Evolutionary conservation across 2,113 vertebrate species (phyloP).

Genomic region (Psittacula cyanocephala): DNA sequence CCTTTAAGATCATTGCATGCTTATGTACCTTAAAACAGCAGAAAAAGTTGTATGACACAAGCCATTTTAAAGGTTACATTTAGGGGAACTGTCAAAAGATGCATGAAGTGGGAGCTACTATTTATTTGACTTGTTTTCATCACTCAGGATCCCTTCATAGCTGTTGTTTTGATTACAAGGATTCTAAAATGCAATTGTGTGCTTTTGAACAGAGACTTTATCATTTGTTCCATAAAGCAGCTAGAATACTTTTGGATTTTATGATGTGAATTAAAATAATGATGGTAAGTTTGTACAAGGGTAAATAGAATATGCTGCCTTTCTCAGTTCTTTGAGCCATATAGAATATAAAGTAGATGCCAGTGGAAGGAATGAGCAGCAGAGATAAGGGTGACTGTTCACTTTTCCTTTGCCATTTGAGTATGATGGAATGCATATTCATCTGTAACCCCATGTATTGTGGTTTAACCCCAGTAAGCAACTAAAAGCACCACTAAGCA

Average conservation of each 20-base stretch:
- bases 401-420: background rate
- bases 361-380: background rate
- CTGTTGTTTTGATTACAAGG: background rate
- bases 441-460: background rate
- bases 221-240: background rate
- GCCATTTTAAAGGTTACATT: background rate
- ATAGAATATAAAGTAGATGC: background rate
- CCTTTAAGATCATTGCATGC: background rate
- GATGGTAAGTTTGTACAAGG: background rate
- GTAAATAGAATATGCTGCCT: background rate
- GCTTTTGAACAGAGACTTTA: background rate
- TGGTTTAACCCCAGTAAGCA: background rate
- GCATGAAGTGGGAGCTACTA: background rate
- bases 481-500: background rate
- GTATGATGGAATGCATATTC: background rate
- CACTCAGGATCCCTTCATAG: background rate
- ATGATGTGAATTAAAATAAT: background rate
- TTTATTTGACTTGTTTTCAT: background rate
- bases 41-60: background rate
- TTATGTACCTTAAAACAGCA: background rate
- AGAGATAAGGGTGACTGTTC: background rate
- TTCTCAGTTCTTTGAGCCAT: background rate
- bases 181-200: background rate
- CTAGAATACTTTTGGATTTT: background rate
- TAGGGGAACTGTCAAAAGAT: background rate